phyloP scores from a whole-genome alignment of 2,888 invertebrate species.

The Altica lythri region DNA sequence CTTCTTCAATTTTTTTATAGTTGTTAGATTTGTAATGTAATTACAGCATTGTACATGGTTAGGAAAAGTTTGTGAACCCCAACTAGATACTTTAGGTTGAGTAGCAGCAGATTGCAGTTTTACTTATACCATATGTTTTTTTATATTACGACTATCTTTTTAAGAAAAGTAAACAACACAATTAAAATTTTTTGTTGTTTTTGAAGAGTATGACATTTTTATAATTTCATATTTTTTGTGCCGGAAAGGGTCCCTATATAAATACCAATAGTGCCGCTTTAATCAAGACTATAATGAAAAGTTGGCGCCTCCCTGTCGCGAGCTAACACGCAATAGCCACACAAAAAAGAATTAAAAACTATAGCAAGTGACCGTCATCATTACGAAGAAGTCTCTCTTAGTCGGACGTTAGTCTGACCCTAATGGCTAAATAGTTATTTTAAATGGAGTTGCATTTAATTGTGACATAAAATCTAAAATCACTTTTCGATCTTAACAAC shows the following conservation, averaged over 20 bases:
- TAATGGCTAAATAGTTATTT: conserved; percentile 35
- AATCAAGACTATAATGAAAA: conserved; percentile 58
- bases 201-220: conserved; percentile 1
- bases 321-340: conserved; percentile 54
- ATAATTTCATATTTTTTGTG: conserved; percentile 10
- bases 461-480: too few relatives aligned
- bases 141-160: too few relatives aligned
- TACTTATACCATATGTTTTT: too few relatives aligned
- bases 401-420: conserved; percentile 47
- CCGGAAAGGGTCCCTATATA: conserved; percentile 12
- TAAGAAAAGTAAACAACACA: not conserved
- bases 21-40: too few relatives aligned
- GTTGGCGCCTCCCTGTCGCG: conserved; percentile 57
- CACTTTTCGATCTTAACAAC: too few relatives aligned
- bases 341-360: conserved; percentile 54
- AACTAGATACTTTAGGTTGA: too few relatives aligned
- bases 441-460: not conserved
- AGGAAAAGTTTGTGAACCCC: too few relatives aligned
- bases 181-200: not conserved
- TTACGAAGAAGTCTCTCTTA: conserved; percentile 42
- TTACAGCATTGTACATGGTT: too few relatives aligned
- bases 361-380: conserved; percentile 48
- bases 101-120: too few relatives aligned
- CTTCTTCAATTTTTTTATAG: too few relatives aligned
- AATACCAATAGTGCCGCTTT: conserved; percentile 41